These are phyloP conservation scores for Microhierax caerulescens DNA, from an alignment of 2,797 vertebrate genomes.

Conservation along the genomic window DNA sequence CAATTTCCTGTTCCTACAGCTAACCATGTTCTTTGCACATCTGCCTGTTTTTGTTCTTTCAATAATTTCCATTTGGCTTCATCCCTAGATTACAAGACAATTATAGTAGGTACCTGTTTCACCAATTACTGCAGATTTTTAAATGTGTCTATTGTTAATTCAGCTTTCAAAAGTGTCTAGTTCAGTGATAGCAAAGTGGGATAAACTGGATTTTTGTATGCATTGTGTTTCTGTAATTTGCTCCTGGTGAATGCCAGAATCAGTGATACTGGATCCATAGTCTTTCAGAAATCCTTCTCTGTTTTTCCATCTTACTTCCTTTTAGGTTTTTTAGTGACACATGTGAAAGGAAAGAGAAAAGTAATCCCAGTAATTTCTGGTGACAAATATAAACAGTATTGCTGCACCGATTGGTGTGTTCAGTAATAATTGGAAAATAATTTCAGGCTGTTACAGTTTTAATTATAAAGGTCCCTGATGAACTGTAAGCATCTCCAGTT, in stretches of 20 bases:
- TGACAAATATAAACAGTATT: not conserved
- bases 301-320: not conserved
- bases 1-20: not conserved
- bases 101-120: not conserved
- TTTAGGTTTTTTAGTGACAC: not conserved
- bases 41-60: not conserved
- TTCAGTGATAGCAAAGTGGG: not conserved
- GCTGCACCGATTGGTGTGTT: not conserved
- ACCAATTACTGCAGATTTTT: not conserved
- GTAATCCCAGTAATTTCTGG: not conserved
- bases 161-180: not conserved
- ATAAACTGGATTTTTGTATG: not conserved
- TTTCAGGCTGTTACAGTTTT: slow-evolving; percentile 1
- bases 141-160: not conserved
- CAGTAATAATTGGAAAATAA: slow-evolving; percentile 34
- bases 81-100: not conserved
- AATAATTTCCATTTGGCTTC: not conserved
- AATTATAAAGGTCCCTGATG: slow-evolving; percentile 5
- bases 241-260: not conserved
- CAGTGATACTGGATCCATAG: not conserved
- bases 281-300: not conserved
- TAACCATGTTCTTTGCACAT: not conserved
- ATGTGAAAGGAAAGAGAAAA: not conserved
- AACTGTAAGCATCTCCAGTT: not conserved
- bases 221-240: not conserved